Base-by-base conservation (phyloP, 1,140 invertebrate genomes). In the Arctopsyche grandis region DNA sequence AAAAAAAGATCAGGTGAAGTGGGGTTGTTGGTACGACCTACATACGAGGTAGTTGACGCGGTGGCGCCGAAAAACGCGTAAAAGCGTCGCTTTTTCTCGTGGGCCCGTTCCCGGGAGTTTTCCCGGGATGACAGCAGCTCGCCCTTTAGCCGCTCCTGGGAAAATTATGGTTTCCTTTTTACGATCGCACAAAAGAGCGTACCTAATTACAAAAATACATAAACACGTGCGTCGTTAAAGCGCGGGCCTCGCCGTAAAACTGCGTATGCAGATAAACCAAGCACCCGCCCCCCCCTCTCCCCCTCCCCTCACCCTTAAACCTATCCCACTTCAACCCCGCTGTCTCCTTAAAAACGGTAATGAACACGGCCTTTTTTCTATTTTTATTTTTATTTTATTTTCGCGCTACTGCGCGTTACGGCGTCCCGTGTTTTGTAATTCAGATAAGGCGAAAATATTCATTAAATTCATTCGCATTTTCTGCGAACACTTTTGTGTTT, bases 161-260 rank as follows among this genome's bases (percentile, higher is more conserved):
- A 46, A 76, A 76, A 76, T 76, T 76, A 76, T 76, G 77, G 73
- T 75, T 75, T 75, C 74, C 71, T 46, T 78, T 82, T 82, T 80
- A 82, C 78, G 76, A 82, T 79, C 75, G 60, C 60, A 69, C 81
- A 80, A 82, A 81, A 78, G 63, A 66, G 70, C 74, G 71, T 78
- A 80, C 71, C 78, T 79, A 82, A 82, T 82, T 82, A 82, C 79
- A 78, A 75, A 60, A 75, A 75, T 78, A 80, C 79, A 79, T 78
- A 75, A 80, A 82, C 81, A 82, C 78, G 78, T 79, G 56, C 74
- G 52, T 29, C 74, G 56, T 76, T 76, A 76, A 76, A 76, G 58
- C 52, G 70, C 58, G 14, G 26, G 16, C 16, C 46, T 38, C 71
- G 26, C 74, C 5, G 26, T 63, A 76, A 76, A 76, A 63, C 56